These are phyloP conservation scores for Sclerurus mexicanus DNA, from an alignment of 2,113 vertebrate genomes.

Conservation along the genomic window DNA sequence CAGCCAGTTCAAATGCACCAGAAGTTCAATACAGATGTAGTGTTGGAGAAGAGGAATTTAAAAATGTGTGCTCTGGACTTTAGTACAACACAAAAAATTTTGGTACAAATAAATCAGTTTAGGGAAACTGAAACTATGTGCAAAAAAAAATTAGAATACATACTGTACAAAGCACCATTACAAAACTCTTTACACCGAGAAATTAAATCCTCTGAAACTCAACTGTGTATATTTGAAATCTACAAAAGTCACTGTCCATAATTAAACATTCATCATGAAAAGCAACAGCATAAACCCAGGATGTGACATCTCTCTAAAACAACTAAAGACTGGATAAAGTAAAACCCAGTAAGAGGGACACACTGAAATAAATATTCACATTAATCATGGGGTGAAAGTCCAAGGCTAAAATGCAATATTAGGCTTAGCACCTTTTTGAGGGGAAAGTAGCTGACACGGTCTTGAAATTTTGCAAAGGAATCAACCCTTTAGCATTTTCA, in stretches of 20 bases:
- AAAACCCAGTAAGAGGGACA: slow-evolving; percentile 58
- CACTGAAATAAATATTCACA: slow-evolving; percentile 82
- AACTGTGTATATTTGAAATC: slow-evolving; percentile 62
- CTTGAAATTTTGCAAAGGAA: slow-evolving; percentile 47
- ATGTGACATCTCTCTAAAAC: slow-evolving; percentile 56
- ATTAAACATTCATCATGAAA: slow-evolving; percentile 68
- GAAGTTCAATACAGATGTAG: slow-evolving; percentile 70
- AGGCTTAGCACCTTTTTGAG: slow-evolving; percentile 73
- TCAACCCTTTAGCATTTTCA: slow-evolving; percentile 31
- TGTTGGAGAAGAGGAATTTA: slow-evolving; percentile 61
- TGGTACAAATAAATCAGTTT: slow-evolving; percentile 74
- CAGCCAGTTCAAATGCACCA: slow-evolving; percentile 64
- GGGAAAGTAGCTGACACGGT: slow-evolving; percentile 58
- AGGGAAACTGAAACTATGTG: slow-evolving; percentile 79
- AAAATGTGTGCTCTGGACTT: slow-evolving; percentile 75
- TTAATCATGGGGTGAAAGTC: slow-evolving; percentile 75
- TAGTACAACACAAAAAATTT: slow-evolving; percentile 57
- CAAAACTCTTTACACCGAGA: slow-evolving; percentile 75
- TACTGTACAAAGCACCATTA: slow-evolving; percentile 78
- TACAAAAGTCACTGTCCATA: slow-evolving; percentile 68
- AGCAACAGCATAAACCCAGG: slow-evolving; percentile 61
- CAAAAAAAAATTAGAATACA: slow-evolving; percentile 75
- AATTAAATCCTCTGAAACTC: slow-evolving; percentile 71
- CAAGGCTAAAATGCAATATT: slow-evolving; percentile 60
- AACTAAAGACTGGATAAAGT: slow-evolving; percentile 61